Evolutionary conservation across 2,113 vertebrate species (phyloP).

Genomic region (Formicarius rufipectus): DNA sequence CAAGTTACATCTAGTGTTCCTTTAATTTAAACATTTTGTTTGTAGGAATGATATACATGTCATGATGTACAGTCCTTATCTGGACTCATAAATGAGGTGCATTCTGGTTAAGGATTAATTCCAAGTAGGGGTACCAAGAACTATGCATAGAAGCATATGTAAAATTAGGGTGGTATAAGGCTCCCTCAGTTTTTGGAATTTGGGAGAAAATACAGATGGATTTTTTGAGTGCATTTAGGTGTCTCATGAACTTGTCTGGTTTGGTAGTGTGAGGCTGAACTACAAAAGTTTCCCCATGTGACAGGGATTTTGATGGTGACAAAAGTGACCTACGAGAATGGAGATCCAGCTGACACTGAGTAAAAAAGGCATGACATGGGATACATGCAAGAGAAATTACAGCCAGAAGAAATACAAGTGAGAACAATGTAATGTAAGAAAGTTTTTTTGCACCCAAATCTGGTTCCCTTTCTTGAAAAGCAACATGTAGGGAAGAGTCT

Average conservation of each 20-base stretch:
- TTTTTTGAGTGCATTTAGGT: background rate
- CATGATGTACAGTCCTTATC: background rate
- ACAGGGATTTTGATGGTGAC: background rate
- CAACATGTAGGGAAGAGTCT: background rate
- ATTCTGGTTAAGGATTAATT: background rate
- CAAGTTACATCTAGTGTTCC: background rate
- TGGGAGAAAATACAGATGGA: background rate
- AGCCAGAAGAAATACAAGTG: background rate
- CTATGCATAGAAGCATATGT: fast-evolving
- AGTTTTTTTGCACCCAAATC: background rate
- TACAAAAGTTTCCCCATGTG: background rate
- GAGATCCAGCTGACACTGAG: background rate
- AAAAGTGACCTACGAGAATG: background rate
- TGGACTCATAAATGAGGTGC: background rate
- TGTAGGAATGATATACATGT: background rate
- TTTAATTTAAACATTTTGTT: background rate
- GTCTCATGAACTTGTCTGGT: background rate
- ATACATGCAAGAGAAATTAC: background rate
- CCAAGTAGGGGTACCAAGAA: background rate
- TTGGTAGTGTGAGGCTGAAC: background rate
- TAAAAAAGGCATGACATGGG: background rate
- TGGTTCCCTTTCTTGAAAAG: background rate
- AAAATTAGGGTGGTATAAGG: background rate
- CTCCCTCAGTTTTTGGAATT: background rate
- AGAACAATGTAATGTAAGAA: background rate